Evolutionary conservation across 2,797 vertebrate species (phyloP), one percentile per base, ranked within the genome.

Genomic region (Hoplostethus mediterraneus): DNA sequence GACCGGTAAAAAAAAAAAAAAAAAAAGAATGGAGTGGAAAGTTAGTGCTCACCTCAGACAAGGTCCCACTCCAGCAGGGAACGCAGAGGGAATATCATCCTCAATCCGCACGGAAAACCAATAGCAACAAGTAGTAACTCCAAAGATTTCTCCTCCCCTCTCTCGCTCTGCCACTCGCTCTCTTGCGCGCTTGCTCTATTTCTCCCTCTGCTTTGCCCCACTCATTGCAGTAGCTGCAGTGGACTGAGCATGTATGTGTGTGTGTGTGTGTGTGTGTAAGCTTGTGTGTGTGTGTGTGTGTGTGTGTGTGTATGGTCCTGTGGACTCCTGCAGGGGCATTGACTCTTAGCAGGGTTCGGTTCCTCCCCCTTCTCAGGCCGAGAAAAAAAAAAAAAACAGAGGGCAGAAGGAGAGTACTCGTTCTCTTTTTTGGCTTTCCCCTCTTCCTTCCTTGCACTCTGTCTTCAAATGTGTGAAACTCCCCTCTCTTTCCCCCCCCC

Each of bases 121-220:
- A 88, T 74, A 92, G 85, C 91, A 95, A 93, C 94, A 94, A 95
- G 94, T 94, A 87, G 92, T 89, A 89, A 91, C 75, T 89, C 86
- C 83, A 75, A 66, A 45, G 81, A 87, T 81, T 87, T 70, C 85
- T 86, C 84, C 90, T 91, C 85, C 81, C 52, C 77, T 65, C 78
- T 84, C 82, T 83, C 69, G 14, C 82, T 80, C 88, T 83, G 77
- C 17, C 51, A 67, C 78, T 63, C 80, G 64, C 79, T 85, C 71
- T 59, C 79, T 83, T 80, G 90, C 85, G 87, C 77, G 79, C 78
- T 86, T 21, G 74, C 85, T 73, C 66, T 73, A 77, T 77, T 77
- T 71, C 73, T 83, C 87, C 88, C 67, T 77, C 91, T 87, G 79
- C 84, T 75, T 70, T 80, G 31, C 62, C 52, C 49, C 67, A 70